Evolutionary conservation across 2,797 vertebrate genomes (phyloP).

Genomic region (Pseudocheirus occidentalis): DNA sequence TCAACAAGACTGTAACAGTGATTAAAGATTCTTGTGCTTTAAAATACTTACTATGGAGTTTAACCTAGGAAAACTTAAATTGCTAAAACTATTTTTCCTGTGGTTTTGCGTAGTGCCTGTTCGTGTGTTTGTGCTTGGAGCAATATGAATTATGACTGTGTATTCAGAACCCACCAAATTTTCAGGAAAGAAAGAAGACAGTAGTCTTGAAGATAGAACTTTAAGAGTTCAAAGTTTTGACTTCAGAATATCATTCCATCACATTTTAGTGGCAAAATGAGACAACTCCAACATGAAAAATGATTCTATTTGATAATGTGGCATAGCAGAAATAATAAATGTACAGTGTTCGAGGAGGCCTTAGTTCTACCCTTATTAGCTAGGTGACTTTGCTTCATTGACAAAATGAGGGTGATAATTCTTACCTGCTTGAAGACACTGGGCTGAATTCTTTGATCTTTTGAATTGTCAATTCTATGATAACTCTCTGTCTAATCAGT

Average conservation of each 20-base stretch:
- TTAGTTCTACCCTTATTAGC: background rate
- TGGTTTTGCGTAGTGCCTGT: background rate
- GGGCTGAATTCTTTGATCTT: background rate
- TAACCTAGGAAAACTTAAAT: slow-evolving; percentile 50
- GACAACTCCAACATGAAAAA: slow-evolving; percentile 46
- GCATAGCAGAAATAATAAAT: background rate
- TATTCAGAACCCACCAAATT: slow-evolving; percentile 34
- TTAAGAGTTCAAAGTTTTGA: slow-evolving; percentile 44
- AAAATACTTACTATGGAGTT: slow-evolving; percentile 51
- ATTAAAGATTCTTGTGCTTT: slow-evolving; percentile 23
- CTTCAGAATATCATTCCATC: slow-evolving; percentile 11
- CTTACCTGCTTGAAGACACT: background rate
- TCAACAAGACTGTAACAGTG: slow-evolving; percentile 46
- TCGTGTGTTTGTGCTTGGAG: background rate
- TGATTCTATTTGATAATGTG: background rate
- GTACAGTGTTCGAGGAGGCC: background rate
- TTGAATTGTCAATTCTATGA: background rate
- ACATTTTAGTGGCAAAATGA: slow-evolving; percentile 44
- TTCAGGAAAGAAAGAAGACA: slow-evolving; percentile 34
- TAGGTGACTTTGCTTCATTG: background rate
- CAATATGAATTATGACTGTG: background rate
- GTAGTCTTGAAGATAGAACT: slow-evolving; percentile 30
- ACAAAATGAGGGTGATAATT: background rate
- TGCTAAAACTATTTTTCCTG: slow-evolving; percentile 37
- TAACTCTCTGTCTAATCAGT: background rate